phyloP scores from a whole-genome alignment of 2,797 vertebrate genomes.

The Darevskia nairensis region DNA sequence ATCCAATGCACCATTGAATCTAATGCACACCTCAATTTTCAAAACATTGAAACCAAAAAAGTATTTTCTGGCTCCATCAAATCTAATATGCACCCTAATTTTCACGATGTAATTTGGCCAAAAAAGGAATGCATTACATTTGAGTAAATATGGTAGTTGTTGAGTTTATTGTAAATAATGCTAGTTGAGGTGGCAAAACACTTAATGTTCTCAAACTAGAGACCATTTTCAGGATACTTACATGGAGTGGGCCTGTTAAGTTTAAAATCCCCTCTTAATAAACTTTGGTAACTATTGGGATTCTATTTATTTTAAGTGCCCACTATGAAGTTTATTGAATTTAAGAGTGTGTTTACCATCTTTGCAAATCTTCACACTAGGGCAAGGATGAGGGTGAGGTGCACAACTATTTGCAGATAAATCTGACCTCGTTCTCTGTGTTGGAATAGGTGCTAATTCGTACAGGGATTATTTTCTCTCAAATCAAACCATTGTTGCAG shows the following conservation, averaged over 20 bases:
- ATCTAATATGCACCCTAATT: too few species aligned
- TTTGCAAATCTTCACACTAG: not conserved
- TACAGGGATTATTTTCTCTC: not conserved
- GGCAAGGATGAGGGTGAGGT: not conserved
- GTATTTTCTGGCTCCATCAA: too few species aligned
- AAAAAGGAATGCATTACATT: too few species aligned
- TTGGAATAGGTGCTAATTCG: not conserved
- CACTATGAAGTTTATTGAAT: too few species aligned
- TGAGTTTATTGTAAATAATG: not conserved
- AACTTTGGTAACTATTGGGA: not conserved
- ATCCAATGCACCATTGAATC: too few species aligned
- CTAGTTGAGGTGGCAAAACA: not conserved
- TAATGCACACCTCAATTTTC: too few species aligned
- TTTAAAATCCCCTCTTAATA: not conserved
- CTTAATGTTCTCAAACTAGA: not conserved
- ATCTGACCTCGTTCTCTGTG: not conserved
- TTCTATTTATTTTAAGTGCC: not conserved
- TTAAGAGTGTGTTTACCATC: not conserved
- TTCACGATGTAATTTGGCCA: too few species aligned
- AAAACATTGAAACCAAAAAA: too few species aligned
- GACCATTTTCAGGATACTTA: not conserved
- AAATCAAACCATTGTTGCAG: not conserved
- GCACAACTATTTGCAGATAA: not conserved
- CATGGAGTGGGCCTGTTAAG: not conserved
- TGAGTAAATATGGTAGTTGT: not conserved